Conservation (phyloP, 2,797 vertebrate species). For the Xiphophorus birchmanni region DNA sequence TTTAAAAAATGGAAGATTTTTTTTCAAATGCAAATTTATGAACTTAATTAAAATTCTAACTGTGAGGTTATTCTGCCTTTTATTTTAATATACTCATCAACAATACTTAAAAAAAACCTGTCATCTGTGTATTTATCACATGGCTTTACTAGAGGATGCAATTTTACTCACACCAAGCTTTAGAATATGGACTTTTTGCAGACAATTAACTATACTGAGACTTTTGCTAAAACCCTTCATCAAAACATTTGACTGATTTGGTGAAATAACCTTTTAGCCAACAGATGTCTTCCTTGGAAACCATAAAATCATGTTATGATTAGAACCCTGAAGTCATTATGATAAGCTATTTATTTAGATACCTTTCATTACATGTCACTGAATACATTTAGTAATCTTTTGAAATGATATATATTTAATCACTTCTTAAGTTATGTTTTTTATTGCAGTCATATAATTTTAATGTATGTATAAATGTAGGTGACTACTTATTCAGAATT, state of each 20-base stretch:
- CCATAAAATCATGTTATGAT: neutral
- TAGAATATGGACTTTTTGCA: neutral
- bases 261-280: neutral
- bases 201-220: neutral
- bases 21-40: conserved; percentile 28
- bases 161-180: neutral
- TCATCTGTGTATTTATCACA: conserved; percentile 28
- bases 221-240: neutral
- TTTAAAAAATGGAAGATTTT: conserved; percentile 5
- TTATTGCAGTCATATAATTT: neutral
- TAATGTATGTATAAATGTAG: neutral
- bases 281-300: neutral
- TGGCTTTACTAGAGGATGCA: conserved; percentile 20
- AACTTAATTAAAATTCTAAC: conserved; percentile 36
- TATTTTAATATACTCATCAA: conserved; percentile 13
- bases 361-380: neutral
- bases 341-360: neutral
- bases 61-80: conserved; percentile 8
- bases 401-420: neutral
- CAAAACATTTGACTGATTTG: neutral
- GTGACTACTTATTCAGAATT: neutral
- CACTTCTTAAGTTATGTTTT: neutral
- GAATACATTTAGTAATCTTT: neutral
- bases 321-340: neutral
- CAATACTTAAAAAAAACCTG: neutral